These are phyloP conservation scores for Saccostrea glomerata DNA, from an alignment of 1,140 invertebrate genomes.

Conservation along the genomic window DNA sequence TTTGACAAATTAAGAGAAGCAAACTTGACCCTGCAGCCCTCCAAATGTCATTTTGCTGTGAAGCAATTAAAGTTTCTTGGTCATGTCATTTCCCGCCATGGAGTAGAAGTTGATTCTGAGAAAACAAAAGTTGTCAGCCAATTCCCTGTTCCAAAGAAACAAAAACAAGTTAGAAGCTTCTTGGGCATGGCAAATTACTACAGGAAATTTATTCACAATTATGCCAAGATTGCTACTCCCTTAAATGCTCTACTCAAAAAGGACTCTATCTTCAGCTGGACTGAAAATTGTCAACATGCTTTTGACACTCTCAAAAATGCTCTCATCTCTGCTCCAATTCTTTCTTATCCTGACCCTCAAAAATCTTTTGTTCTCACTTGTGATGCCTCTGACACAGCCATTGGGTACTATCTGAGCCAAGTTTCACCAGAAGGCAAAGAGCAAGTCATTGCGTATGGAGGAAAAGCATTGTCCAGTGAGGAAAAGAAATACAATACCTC, in stretches of 20 bases:
- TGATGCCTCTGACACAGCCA: constrained; percentile 64
- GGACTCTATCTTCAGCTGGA: constrained; percentile 46
- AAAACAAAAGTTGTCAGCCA: constrained; percentile 44
- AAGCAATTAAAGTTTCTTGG: constrained; percentile 50
- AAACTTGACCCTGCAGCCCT: constrained; percentile 38
- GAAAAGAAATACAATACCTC: too few species aligned
- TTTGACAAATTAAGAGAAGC: constrained; percentile 49
- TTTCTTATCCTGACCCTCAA: constrained; percentile 58
- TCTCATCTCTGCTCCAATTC: constrained; percentile 58
- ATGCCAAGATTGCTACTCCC: too few species aligned
- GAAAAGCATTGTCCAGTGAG: too few species aligned
- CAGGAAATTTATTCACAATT: too few species aligned
- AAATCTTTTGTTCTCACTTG: constrained; percentile 61
- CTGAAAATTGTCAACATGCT: constrained; percentile 55
- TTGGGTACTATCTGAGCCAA: too few species aligned
- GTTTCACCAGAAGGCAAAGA: too few species aligned
- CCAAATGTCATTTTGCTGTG: constrained; percentile 60
- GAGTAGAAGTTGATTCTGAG: constrained; percentile 45
- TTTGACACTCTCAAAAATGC: constrained; percentile 61
- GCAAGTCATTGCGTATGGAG: too few species aligned
- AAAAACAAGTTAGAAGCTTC: too few species aligned
- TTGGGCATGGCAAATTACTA: too few species aligned
- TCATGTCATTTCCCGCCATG: constrained; percentile 50
- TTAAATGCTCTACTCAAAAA: too few species aligned
- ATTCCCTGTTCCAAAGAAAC: constrained; percentile 62